Base-by-base conservation (phyloP, 2,888 invertebrate genomes). In the Drosophila barbarae region DNA sequence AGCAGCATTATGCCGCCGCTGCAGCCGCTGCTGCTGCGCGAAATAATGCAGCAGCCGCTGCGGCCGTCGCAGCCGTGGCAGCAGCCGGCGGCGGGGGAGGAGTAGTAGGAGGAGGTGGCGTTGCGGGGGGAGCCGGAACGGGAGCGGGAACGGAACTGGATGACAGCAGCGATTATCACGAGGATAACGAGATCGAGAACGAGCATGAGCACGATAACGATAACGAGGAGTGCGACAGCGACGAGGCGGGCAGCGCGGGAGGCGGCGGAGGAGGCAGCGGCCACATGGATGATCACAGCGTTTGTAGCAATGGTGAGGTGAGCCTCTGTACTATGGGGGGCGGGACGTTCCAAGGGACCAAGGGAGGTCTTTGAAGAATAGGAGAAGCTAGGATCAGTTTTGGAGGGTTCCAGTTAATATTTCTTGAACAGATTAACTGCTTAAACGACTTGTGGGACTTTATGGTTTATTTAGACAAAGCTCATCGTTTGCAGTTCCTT, bases 271-370 rank as follows among this genome's bases (percentile, higher is more conserved):
- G 69, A 8, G 77, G 72, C 42, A 67, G 79, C 55, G 80, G 76
- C 7, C 84, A 87, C 63, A 73, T 85, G 87, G 87, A 87, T 61
- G 88, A 87, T 73, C 87, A 87, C 88, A 87, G 87, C 87, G 87
- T 88, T 88, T 87, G 88, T 87, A 87, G 87, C 84, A 88, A 87
- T 87, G 87, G 87, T 88, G 87, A 87, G 87, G 87, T 87, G 87
- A 87, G 87, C 87, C 87, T 87, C 87, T 81, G 64, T 87, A 87
- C 73, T 84, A 71, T 81, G 71, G 69, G 78, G 76, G 65, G 32
- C 42, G 15, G 10, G 7, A 18, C 28, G 10, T 44, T 7, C 10
- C 28, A 5, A 7, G 15, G 18, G 4, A 2, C 18, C 18, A 18
- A 18, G 18, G 12, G 7, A 2, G 15, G 18, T 8, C 10, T 13